These are phyloP conservation scores for Arnoldichthys spilopterus DNA, from an alignment of 2,797 vertebrate species.

Conservation along the genomic window DNA sequence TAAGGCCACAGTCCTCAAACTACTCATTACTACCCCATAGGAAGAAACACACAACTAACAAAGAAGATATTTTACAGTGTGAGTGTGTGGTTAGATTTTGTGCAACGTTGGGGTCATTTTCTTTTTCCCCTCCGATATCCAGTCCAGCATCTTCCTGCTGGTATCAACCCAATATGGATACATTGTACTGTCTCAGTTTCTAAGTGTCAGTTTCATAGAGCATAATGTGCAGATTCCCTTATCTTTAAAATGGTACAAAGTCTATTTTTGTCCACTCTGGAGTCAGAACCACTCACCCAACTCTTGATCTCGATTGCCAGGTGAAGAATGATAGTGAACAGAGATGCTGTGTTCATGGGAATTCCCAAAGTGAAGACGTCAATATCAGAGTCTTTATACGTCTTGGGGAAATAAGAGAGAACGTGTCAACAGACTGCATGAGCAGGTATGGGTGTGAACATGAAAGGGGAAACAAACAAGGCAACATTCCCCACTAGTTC, in stretches of 20 bases:
- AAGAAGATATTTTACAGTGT: too few species aligned
- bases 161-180: too few species aligned
- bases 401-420: slow-evolving; percentile 66
- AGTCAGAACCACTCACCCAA: slow-evolving; percentile 82
- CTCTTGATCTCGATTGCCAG: slow-evolving; percentile 93
- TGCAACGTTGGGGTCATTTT: too few species aligned
- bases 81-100: too few species aligned
- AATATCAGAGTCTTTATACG: slow-evolving; percentile 83
- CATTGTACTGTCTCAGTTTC: too few species aligned
- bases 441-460: neutral
- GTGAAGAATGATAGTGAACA: slow-evolving; percentile 90
- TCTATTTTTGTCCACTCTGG: neutral
- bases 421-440: neutral
- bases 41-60: too few species aligned
- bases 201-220: neutral
- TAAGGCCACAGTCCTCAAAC: too few species aligned
- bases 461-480: neutral
- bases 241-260: too few species aligned
- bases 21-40: too few species aligned
- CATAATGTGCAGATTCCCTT: neutral
- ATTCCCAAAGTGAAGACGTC: slow-evolving; percentile 90
- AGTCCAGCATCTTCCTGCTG: too few species aligned
- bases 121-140: too few species aligned
- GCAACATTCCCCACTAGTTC: neutral
- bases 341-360: slow-evolving; percentile 87